phyloP scores from a whole-genome alignment of 2,888 invertebrate species.

The Metalampra italica region DNA sequence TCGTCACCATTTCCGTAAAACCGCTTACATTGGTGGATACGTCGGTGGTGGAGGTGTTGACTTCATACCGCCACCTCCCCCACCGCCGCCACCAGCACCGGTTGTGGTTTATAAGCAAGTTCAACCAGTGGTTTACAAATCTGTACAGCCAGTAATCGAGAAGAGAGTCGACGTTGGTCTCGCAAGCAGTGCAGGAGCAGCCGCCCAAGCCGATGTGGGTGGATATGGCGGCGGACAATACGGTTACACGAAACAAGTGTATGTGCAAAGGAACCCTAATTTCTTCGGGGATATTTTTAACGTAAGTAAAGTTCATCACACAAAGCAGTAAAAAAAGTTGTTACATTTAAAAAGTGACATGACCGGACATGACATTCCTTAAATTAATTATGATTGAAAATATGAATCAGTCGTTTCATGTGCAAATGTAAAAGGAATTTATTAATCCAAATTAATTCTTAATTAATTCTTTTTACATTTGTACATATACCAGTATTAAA shows the following conservation, averaged over 20 bases:
- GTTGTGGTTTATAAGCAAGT: slow-evolving; percentile 24
- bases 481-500: too few relatives aligned
- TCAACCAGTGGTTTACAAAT: slow-evolving; percentile 23
- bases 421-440: too few relatives aligned
- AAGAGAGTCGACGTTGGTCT: slow-evolving; percentile 53
- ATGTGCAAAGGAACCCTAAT: slow-evolving; percentile 51
- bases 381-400: too few relatives aligned
- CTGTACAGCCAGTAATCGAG: slow-evolving; percentile 36
- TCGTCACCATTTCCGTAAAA: slow-evolving; percentile 50
- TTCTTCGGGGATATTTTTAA: slow-evolving; percentile 81
- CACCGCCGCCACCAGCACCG: slow-evolving; percentile 4
- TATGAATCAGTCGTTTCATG: too few relatives aligned
- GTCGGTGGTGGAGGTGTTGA: slow-evolving; percentile 36
- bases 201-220: slow-evolving; percentile 19
- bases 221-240: slow-evolving; percentile 32
- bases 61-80: slow-evolving; percentile 22
- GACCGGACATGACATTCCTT: too few relatives aligned
- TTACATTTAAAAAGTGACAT: too few relatives aligned
- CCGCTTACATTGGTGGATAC: slow-evolving; percentile 52
- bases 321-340: too few relatives aligned
- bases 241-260: slow-evolving; percentile 45
- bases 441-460: too few relatives aligned
- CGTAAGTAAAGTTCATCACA: slow-evolving; percentile 67
- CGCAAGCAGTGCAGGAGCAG: slow-evolving; percentile 30
- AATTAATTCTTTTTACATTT: too few relatives aligned